phyloP scores from a whole-genome alignment of 2,797 vertebrate genomes.

The Rhinoraja longicauda region DNA sequence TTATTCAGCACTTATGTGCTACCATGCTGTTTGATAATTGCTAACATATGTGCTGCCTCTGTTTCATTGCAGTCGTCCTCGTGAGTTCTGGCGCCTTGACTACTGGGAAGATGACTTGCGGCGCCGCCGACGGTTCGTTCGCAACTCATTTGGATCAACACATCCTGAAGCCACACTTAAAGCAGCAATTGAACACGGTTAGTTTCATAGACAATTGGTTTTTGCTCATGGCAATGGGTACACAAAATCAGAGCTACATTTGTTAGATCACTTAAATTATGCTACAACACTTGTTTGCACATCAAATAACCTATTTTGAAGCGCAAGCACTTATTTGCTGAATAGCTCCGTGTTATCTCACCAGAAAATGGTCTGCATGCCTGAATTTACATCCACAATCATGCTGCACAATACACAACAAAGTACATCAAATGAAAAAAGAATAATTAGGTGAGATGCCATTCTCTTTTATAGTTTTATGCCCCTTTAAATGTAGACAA shows the following conservation, averaged over 20 bases:
- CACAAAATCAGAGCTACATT: constrained; percentile 56
- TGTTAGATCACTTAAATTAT: constrained; percentile 61
- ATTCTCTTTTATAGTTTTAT: background rate
- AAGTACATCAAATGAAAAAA: constrained; percentile 4
- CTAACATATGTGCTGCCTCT: constrained; percentile 95
- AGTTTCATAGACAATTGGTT: constrained; percentile 60
- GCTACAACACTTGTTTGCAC: constrained; percentile 46
- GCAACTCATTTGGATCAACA: constrained; percentile 90
- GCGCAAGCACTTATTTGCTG: background rate
- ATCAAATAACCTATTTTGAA: constrained; percentile 16
- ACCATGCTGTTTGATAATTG: constrained; percentile 93
- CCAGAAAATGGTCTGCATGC: background rate
- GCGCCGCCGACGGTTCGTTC: constrained; percentile 93
- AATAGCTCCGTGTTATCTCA: background rate
- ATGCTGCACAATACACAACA: background rate
- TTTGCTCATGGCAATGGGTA: constrained; percentile 60
- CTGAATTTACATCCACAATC: background rate
- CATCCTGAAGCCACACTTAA: constrained; percentile 92
- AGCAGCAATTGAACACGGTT: constrained; percentile 83
- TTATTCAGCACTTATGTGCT: constrained; percentile 77
- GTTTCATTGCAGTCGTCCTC: constrained; percentile 86
- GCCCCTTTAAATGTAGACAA: background rate
- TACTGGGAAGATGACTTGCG: constrained; percentile 99
- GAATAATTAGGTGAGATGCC: background rate
- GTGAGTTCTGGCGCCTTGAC: constrained; percentile 99